Evolutionary conservation across 2,797 vertebrate species (phyloP).

Genomic region (Mallotus villosus): DNA sequence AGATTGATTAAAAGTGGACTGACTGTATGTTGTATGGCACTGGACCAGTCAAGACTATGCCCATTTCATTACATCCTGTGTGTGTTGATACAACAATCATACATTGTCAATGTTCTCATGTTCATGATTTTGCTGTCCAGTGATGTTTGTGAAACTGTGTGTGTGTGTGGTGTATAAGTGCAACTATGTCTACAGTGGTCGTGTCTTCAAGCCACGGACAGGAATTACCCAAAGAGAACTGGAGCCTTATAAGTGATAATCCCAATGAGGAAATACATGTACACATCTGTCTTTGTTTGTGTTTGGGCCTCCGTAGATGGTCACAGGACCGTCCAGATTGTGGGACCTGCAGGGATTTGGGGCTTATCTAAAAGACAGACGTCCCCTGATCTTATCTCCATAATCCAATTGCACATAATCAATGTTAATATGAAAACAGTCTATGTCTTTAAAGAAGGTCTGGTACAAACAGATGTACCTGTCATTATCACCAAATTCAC

Average conservation of each 20-base stretch:
- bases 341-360: conserved; percentile 61
- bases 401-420: conserved; percentile 65
- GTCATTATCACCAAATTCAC: conserved; percentile 10
- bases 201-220: neutral
- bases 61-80: conserved; percentile 22
- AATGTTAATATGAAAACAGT: conserved; percentile 50
- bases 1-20: conserved; percentile 17
- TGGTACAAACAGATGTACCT: neutral
- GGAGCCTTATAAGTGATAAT: neutral
- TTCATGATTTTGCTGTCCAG: conserved; percentile 39
- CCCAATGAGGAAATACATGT: neutral
- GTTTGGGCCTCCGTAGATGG: conserved; percentile 19
- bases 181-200: neutral
- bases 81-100: conserved; percentile 15
- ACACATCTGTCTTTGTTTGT: conserved; percentile 22
- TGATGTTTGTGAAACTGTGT: conserved; percentile 16
- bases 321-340: conserved; percentile 47
- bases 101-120: conserved; percentile 50
- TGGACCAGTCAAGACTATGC: conserved; percentile 21
- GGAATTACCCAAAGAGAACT: neutral
- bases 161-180: conserved; percentile 10
- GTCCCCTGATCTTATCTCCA: conserved; percentile 54
- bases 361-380: conserved; percentile 64
- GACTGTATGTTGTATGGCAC: conserved; percentile 12
- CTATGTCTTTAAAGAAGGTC: conserved; percentile 19